Evolutionary conservation across 1,140 invertebrate genomes (phyloP).

Genomic region (Drosophila burlai): DNA sequence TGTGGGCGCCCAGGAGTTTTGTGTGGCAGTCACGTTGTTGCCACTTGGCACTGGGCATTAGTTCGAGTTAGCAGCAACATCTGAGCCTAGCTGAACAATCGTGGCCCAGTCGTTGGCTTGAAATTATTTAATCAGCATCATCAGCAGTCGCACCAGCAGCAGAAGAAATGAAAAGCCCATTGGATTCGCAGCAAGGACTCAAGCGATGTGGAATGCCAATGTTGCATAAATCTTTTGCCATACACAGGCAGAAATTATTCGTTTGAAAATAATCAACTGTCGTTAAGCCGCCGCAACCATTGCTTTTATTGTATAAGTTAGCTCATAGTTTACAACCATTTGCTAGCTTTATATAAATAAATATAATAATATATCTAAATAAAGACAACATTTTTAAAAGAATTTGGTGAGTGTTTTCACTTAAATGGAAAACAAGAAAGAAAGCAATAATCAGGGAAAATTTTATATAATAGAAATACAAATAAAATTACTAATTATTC

Average conservation of each 20-base stretch:
- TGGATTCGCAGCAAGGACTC: constrained; percentile 36
- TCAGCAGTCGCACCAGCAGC: constrained; percentile 34
- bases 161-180: constrained; percentile 45
- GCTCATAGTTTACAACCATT: background rate
- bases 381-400: no score
- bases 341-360: no score
- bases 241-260: background rate
- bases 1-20: constrained; percentile 57
- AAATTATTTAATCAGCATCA: constrained; percentile 58
- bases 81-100: constrained; percentile 35
- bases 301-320: no score
- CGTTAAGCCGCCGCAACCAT: no score
- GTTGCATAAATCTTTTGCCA: constrained; percentile 35
- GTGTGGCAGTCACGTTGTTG: constrained; percentile 75
- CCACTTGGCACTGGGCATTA: constrained; percentile 75
- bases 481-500: constrained; percentile 2
- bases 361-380: no score
- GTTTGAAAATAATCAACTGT: no score
- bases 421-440: background rate
- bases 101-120: constrained; percentile 45
- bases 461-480: no score
- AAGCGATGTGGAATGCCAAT: constrained; percentile 24
- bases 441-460: background rate
- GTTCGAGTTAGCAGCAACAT: constrained; percentile 29
- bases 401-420: no score